Evolutionary conservation across 2,797 vertebrate genomes (phyloP).

Genomic region (Aplochiton taeniatus): DNA sequence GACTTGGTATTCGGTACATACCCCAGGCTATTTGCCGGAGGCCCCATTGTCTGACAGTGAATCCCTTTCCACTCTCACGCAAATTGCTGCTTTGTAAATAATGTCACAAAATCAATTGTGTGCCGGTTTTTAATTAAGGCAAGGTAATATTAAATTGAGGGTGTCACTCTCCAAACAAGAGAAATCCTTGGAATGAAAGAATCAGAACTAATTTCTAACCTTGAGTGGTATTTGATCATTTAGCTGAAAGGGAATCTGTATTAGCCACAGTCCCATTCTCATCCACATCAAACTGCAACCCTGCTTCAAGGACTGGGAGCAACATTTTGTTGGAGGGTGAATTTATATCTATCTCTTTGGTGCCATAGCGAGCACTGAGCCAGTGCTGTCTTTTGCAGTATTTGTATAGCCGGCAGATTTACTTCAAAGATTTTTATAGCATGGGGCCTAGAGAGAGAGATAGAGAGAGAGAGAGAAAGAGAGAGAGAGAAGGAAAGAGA

Average conservation of each 20-base stretch:
- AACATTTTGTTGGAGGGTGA: too few species aligned
- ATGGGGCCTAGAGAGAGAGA: slow-evolving; percentile 3
- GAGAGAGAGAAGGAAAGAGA: background rate
- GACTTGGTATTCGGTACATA: slow-evolving; percentile 12
- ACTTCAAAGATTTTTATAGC: slow-evolving; percentile 29
- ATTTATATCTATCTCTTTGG: background rate
- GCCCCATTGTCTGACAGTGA: slow-evolving; percentile 8
- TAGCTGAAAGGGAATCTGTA: too few species aligned
- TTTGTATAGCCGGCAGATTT: slow-evolving; percentile 32
- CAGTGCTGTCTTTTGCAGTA: slow-evolving; percentile 36
- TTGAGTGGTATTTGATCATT: too few species aligned
- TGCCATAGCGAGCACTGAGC: slow-evolving; percentile 17
- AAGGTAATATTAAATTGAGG: slow-evolving; percentile 9
- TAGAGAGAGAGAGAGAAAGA: background rate
- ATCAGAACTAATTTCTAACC: too few species aligned
- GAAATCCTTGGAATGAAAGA: background rate
- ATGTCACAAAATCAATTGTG: slow-evolving; percentile 5
- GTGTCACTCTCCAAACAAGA: background rate
- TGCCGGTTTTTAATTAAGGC: slow-evolving; percentile 19
- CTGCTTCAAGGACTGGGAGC: too few species aligned
- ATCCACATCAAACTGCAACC: too few species aligned
- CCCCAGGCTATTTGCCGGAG: slow-evolving; percentile 9
- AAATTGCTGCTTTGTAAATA: slow-evolving; percentile 13
- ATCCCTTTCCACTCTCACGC: background rate
- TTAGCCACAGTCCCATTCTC: too few species aligned